Evolutionary conservation across 1,140 invertebrate species (phyloP), one percentile per base, ranked within the genome.

Genomic region (Scaptomyza hsui): DNA sequence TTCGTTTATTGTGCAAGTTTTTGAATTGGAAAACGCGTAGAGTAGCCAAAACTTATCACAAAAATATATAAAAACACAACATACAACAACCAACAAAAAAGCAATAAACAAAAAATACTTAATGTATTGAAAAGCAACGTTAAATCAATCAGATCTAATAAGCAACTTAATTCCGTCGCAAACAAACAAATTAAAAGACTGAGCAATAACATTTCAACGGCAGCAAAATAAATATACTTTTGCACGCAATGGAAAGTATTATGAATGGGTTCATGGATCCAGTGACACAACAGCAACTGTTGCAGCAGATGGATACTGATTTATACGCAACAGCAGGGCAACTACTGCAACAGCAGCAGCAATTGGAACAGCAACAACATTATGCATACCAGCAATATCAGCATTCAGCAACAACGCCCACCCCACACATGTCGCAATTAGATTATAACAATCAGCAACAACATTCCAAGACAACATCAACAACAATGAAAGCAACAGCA

Each of bases 1-100:
- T 89, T 89, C 77, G 77, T 85, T 89, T 88, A 75, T 64, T 81
- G 73, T 75, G 75, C 78, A 75, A 89, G 86, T 89, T 80, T 81
- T 69, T 75, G 70, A 77, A 85, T 89, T 89, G 85, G 75, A 83
- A 76, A 56, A 9, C 77, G 76, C 72, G 65, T 83, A 62, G 51
- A 75, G 41, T 79, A 72, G 63, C 57, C 45, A 62, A 68, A 62
- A 55, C 18, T 45, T 32, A 12, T 57, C 49, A 68, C 60, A 67
- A 60, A 19, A 39, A 41, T 21, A n/a, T 35, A 39, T 19, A 21
- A 19, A 44, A 62, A 53, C 32, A 37, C 19, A 49, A 37, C 19
- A 55, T 19, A n/a, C 12, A 52, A 49, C 32, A 37, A 53, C 15
- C n/a, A 56, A 60, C 12, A 29, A 29, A 29, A 29, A 29, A 37